Evolutionary conservation across 2,888 invertebrate species (phyloP).

Genomic region (Polyommatus iphigenia): DNA sequence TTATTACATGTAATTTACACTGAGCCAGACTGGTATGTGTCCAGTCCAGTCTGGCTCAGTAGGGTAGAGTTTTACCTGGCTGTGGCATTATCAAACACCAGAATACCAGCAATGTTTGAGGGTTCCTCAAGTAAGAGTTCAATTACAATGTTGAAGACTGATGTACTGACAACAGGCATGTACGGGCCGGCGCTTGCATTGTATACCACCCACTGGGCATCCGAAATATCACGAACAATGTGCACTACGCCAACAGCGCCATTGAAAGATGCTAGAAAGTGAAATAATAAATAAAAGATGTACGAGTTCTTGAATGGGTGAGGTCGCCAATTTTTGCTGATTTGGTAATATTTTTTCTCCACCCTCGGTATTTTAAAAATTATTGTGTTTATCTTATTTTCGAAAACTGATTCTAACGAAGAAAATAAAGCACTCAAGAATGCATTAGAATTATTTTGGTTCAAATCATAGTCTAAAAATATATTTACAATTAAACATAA

Average conservation of each 20-base stretch:
- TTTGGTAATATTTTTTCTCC: too few relatives aligned
- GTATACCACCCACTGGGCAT: constrained; percentile 86
- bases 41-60: too few relatives aligned
- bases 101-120: constrained; percentile 82
- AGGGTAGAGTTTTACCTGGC: constrained; percentile 49
- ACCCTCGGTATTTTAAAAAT: too few relatives aligned
- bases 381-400: too few relatives aligned
- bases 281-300: not conserved
- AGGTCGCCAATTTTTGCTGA: too few relatives aligned
- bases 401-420: too few relatives aligned
- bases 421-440: too few relatives aligned
- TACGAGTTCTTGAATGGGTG: not conserved
- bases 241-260: constrained; percentile 94
- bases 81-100: constrained; percentile 79
- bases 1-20: too few relatives aligned
- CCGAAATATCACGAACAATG: constrained; percentile 82
- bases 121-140: constrained; percentile 75
- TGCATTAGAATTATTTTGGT: too few relatives aligned
- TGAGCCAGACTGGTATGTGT: too few relatives aligned
- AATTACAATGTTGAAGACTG: constrained; percentile 80
- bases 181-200: constrained; percentile 90
- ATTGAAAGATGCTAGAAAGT: constrained; percentile 82
- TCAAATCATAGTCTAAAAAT: too few relatives aligned
- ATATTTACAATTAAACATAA: too few relatives aligned
- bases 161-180: constrained; percentile 85